phyloP scores from a whole-genome alignment of 2,113 vertebrate species.

The Smithornis capensis region DNA sequence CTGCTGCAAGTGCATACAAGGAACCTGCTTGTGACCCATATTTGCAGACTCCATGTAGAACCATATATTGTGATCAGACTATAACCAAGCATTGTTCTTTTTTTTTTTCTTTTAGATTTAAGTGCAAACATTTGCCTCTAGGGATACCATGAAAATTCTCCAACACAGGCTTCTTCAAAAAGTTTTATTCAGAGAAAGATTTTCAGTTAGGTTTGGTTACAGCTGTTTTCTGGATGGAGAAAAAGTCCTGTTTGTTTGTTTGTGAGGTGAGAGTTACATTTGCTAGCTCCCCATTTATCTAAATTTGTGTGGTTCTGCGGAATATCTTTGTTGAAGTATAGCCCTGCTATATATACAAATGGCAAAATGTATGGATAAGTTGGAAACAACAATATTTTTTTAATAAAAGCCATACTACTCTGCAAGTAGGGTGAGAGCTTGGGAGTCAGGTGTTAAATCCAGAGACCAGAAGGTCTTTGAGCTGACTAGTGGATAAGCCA shows the following conservation, averaged over 20 bases:
- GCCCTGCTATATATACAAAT: background rate
- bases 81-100: background rate
- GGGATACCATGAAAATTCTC: background rate
- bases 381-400: background rate
- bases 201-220: background rate
- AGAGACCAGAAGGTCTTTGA: background rate
- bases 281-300: background rate
- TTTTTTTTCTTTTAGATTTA: background rate
- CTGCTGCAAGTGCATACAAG: background rate
- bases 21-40: background rate
- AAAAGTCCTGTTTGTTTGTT: background rate
- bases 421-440: background rate
- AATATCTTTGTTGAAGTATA: background rate
- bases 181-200: background rate
- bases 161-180: background rate
- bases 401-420: background rate
- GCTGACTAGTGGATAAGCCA: background rate
- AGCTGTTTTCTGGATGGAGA: background rate
- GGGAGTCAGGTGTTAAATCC: background rate
- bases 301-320: background rate
- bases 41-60: background rate
- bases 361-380: background rate
- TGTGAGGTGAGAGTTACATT: background rate
- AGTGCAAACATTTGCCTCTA: background rate
- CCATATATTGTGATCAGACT: rapidly evolving